phyloP scores from a whole-genome alignment of 2,888 invertebrate species.

The Bellardia bayeri region DNA sequence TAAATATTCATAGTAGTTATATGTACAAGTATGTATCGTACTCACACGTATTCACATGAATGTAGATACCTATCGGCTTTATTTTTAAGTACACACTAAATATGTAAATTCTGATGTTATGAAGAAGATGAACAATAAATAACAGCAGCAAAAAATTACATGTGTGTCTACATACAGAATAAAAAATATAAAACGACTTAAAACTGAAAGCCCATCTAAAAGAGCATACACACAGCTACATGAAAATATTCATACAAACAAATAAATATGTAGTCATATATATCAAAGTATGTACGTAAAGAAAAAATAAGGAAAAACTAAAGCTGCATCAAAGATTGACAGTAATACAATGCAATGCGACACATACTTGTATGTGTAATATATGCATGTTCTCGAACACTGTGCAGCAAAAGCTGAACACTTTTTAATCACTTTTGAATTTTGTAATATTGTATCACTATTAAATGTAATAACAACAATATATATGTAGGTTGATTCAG shows the following conservation, averaged over 20 bases:
- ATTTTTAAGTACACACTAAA: conserved; percentile 37
- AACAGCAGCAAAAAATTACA: conserved; percentile 8
- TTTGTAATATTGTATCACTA: too few species aligned
- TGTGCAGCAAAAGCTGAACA: too few species aligned
- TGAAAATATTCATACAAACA: conserved; percentile 9
- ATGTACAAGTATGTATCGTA: neutral
- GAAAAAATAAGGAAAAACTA: neutral
- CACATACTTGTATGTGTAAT: conserved; percentile 45
- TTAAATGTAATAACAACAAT: too few species aligned
- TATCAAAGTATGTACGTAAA: conserved; percentile 13
- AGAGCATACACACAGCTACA: conserved; percentile 1
- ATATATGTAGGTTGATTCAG: too few species aligned
- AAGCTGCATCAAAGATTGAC: conserved; percentile 53
- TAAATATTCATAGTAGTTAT: neutral
- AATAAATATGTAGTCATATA: neutral
- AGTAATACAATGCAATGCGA: conserved; percentile 57
- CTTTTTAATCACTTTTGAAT: too few species aligned
- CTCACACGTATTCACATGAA: neutral
- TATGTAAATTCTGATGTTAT: conserved; percentile 2
- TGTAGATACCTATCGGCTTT: neutral
- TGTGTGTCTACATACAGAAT: conserved; percentile 1
- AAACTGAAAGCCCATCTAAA: conserved; percentile 44
- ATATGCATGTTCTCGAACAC: too few species aligned
- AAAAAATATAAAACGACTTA: conserved; percentile 43
- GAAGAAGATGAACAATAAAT: conserved; percentile 38